Percentiles rank a stretch among this genome's conserved stretches.
Evolutionary conservation across 2,888 invertebrate genomes (phyloP).

Genomic region (Hipparchia sbordonii): DNA sequence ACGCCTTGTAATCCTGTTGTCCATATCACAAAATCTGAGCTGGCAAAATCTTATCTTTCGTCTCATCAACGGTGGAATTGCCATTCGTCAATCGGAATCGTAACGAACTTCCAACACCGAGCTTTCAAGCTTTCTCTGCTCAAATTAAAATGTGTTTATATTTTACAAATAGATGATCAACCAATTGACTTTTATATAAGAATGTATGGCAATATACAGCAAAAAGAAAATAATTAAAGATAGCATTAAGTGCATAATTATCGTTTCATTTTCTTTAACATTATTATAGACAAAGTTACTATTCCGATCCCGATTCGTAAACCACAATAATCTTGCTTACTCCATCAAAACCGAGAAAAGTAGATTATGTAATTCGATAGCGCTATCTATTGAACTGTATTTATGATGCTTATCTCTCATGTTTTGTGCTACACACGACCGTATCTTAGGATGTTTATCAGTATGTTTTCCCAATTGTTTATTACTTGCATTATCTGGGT

Average conservation of each 20-base stretch:
- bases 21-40: conserved; percentile 51
- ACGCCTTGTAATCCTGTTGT: conserved; percentile 68
- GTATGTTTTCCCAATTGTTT: conserved; percentile 26
- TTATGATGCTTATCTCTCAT: conserved; percentile 45
- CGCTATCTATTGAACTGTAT: conserved; percentile 42
- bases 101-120: neutral
- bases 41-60: conserved; percentile 48
- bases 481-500: conserved; percentile 27
- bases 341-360: conserved; percentile 38
- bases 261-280: too few species aligned
- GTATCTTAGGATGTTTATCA: conserved; percentile 38
- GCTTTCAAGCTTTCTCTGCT: neutral
- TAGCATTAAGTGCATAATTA: too few species aligned
- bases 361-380: conserved; percentile 54
- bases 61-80: conserved; percentile 41
- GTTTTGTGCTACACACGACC: conserved; percentile 36
- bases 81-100: conserved; percentile 16
- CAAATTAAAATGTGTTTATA: neutral
- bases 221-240: too few species aligned
- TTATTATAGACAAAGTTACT: too few species aligned
- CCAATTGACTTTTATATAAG: too few species aligned
- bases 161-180: too few species aligned
- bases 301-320: conserved; percentile 13
- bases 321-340: conserved; percentile 3
- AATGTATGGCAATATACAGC: too few species aligned